These are phyloP conservation scores for Pachyramphus minor DNA, from an alignment of 2,113 vertebrate genomes.

Conservation along the genomic window DNA sequence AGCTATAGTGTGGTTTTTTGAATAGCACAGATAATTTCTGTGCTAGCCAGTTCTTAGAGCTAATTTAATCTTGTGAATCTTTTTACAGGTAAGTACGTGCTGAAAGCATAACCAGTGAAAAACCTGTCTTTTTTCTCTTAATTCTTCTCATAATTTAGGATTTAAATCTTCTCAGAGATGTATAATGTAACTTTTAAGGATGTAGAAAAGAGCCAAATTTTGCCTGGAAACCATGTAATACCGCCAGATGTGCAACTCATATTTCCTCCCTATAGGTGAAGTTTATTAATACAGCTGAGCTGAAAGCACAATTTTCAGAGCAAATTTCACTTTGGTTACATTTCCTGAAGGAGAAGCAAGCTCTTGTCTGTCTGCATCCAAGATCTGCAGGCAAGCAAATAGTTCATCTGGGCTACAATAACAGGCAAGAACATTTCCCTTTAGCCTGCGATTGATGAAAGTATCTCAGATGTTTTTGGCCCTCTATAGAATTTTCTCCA, in stretches of 20 bases:
- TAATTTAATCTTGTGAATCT: neutral
- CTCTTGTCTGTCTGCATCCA: neutral
- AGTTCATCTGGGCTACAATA: neutral
- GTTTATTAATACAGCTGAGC: neutral
- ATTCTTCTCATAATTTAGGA: neutral
- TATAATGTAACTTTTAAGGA: neutral
- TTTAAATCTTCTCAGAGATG: neutral
- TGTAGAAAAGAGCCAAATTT: neutral
- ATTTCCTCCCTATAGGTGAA: neutral
- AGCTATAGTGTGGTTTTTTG: rapidly evolving
- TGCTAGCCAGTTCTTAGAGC: neutral
- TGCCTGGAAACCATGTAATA: neutral
- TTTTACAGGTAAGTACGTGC: neutral
- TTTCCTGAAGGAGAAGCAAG: neutral
- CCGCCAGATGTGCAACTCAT: neutral
- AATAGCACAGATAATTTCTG: neutral
- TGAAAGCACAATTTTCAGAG: neutral
- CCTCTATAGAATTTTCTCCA: neutral
- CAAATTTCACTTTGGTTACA: neutral
- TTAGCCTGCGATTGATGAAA: neutral
- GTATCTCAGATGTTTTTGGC: neutral
- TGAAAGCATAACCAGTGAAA: neutral
- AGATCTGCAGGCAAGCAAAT: neutral
- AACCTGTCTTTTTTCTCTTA: neutral
- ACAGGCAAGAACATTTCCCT: neutral